These are phyloP conservation scores for Drosophila seguyi DNA, from an alignment of 1,140 invertebrate genomes.

Conservation along the genomic window DNA sequence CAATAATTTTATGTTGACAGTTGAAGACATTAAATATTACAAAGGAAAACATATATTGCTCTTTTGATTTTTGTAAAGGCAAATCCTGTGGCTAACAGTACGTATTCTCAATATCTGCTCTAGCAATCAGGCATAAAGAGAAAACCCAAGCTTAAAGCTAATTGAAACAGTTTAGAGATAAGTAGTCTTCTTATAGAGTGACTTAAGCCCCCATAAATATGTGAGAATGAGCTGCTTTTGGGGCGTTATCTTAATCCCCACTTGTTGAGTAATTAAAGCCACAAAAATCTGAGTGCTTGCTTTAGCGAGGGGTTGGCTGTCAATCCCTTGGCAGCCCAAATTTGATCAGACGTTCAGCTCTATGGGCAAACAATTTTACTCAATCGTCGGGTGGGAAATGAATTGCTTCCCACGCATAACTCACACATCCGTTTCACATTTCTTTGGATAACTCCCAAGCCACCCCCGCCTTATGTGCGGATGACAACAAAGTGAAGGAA, in stretches of 20 bases:
- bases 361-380: slow-evolving; percentile 74
- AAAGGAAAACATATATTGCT: background rate
- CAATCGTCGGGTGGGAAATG: slow-evolving; percentile 63
- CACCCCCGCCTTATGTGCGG: slow-evolving; percentile 1
- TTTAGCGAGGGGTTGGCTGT: background rate
- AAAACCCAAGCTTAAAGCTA: slow-evolving; percentile 30
- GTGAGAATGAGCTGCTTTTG: background rate
- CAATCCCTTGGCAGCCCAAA: background rate
- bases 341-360: slow-evolving; percentile 30
- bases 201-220: slow-evolving; percentile 35
- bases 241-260: slow-evolving; percentile 12
- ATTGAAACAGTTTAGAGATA: slow-evolving; percentile 44
- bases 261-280: slow-evolving; percentile 42
- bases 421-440: slow-evolving; percentile 69
- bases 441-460: slow-evolving; percentile 26
- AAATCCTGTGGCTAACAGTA: background rate
- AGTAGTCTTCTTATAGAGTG: slow-evolving; percentile 2
- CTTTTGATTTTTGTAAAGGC: background rate
- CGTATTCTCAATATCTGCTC: slow-evolving; percentile 11
- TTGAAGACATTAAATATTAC: background rate
- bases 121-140: slow-evolving; percentile 21
- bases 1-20: background rate
- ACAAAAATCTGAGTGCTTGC: slow-evolving; percentile 1
- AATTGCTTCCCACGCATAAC: slow-evolving; percentile 63
- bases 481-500: slow-evolving; percentile 29